Conservation (phyloP, 2,888 invertebrate genomes). For the Helleia helle region DNA sequence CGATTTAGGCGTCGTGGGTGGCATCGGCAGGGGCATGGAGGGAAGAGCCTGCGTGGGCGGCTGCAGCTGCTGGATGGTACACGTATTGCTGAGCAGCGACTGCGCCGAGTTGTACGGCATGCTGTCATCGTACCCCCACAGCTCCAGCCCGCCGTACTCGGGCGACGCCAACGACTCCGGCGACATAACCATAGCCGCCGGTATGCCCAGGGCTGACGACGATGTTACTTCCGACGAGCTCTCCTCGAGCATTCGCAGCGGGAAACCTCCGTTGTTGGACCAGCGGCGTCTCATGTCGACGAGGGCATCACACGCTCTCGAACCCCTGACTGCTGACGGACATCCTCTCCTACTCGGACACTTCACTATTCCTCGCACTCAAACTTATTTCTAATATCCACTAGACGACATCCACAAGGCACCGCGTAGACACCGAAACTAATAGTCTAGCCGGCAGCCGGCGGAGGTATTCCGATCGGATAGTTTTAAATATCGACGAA, state of each 20-base stretch:
- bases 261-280: slow-evolving; percentile 82
- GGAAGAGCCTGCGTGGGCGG: slow-evolving; percentile 70
- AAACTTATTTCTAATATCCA: slow-evolving; percentile 52
- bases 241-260: slow-evolving; percentile 79
- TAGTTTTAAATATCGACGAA: slow-evolving; percentile 28
- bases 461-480: slow-evolving; percentile 37
- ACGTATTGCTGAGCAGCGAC: slow-evolving; percentile 59
- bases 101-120: slow-evolving; percentile 58
- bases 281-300: slow-evolving; percentile 84
- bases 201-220: slow-evolving; percentile 81
- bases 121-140: slow-evolving; percentile 83
- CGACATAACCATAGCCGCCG: slow-evolving; percentile 83
- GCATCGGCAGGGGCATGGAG: slow-evolving; percentile 66
- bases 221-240: slow-evolving; percentile 85
- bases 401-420: slow-evolving; percentile 46
- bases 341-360: slow-evolving; percentile 65
- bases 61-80: slow-evolving; percentile 62
- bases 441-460: slow-evolving; percentile 44
- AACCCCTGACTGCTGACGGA: slow-evolving; percentile 49
- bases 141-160: slow-evolving; percentile 84
- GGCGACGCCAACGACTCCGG: slow-evolving; percentile 84
- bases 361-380: slow-evolving; percentile 65
- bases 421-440: slow-evolving; percentile 45
- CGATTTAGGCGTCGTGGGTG: slow-evolving; percentile 67
- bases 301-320: slow-evolving; percentile 61